Evolutionary conservation across 2,888 invertebrate genomes (phyloP), one percentile per base, ranked within the genome.

Genomic region (Villa cingulata): DNA sequence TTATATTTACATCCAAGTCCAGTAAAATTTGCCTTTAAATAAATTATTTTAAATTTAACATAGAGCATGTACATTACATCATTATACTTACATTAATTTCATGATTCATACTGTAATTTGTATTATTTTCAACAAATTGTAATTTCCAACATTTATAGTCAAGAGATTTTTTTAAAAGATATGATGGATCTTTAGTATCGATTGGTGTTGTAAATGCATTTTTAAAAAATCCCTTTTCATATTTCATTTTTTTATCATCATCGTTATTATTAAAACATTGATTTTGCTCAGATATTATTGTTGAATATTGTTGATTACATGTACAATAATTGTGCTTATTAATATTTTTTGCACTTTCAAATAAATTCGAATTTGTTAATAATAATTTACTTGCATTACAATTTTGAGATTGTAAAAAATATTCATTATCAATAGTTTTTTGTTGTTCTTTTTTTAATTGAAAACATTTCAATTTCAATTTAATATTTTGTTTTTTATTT

Each of bases 1-100:
- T 85, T 84, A 4, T 71, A 71, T 51, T 60, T 62, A 57, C 78
- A 78, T 1, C 72, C 66, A 27, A 76, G 57, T 0, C 77, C 77
- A 2, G 62, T 62, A 9, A 76, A 58, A n/a, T 40, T 10, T 14
- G 36, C n/a, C 17, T 41, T 20, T 34, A 40, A 19, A 32, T 16
- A 40, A n/a, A 16, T n/a, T n/a, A 38, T 23, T 23, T 23, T 6
- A 23, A 23, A 23, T 6, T 7, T 7, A 23, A 23, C 4, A 23
- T 23, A 23, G 7, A 23, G 23, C 4, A 23, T 6, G 23, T 23
- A 6, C 23, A 23, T n/a, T 6, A 23, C 23, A 23, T 23, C 7
- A 6, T 23, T 23, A 23, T 32, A 5, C 12, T 32, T 12, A 32
- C 29, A 32, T 32, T 32, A 12, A 32, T 32, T 12, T 32, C 29